phyloP scores from a whole-genome alignment of 2,797 vertebrate genomes.

The Hemitrygon akajei region DNA sequence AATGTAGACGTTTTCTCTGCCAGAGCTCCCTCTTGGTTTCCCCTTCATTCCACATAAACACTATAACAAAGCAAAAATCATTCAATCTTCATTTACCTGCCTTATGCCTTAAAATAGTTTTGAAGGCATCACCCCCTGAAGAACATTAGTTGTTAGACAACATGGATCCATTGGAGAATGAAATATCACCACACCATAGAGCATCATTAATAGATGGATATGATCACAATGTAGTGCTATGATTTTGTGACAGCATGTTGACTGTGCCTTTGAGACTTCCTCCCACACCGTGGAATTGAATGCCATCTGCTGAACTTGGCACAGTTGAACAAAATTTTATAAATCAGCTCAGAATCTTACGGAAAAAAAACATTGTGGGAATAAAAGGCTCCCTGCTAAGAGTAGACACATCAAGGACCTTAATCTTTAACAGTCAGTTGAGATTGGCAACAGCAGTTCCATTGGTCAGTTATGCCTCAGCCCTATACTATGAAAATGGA shows the following conservation, averaged over 20 bases:
- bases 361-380: not conserved
- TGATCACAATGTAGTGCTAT: conserved; percentile 12
- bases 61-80: not conserved
- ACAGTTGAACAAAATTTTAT: not conserved
- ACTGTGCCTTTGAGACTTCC: conserved; percentile 15
- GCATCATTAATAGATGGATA: not conserved
- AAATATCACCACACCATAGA: not conserved
- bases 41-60: not conserved
- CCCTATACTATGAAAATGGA: not conserved
- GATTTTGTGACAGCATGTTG: not conserved
- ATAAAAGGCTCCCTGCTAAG: not conserved
- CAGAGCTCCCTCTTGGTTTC: not conserved
- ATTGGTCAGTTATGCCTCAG: not conserved
- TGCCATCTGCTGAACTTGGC: conserved; percentile 7
- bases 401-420: not conserved
- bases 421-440: not conserved
- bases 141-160: not conserved
- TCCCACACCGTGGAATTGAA: conserved; percentile 9
- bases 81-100: not conserved
- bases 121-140: conserved; percentile 5
- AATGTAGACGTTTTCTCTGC: not conserved
- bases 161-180: not conserved
- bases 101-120: not conserved
- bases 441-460: not conserved
- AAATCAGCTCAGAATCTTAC: not conserved